Evolutionary conservation across 1,140 invertebrate genomes (phyloP).

Genomic region (Diprion similis): DNA sequence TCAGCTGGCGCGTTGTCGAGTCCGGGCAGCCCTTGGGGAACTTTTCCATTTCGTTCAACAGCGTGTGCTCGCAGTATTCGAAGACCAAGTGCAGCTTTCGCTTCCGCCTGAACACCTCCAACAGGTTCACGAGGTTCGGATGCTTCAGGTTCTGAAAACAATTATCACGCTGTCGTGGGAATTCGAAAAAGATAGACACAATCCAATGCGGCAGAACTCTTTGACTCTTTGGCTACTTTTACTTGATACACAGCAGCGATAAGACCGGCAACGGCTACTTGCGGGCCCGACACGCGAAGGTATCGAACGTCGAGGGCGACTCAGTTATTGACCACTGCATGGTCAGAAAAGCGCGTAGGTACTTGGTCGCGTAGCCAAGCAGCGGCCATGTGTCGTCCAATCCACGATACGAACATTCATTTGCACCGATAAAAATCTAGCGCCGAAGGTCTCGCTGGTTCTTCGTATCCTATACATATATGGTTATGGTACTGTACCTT

Average conservation of each 20-base stretch:
- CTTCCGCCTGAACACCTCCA: slow-evolving; percentile 98
- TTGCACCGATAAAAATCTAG: slow-evolving; percentile 11
- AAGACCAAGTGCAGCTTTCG: slow-evolving; percentile 97
- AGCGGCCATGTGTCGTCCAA: too few relatives aligned
- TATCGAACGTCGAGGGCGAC: slow-evolving; percentile 50
- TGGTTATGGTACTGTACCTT: slow-evolving; percentile 74
- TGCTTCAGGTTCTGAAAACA: slow-evolving; percentile 93
- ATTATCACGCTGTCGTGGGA: slow-evolving; percentile 16
- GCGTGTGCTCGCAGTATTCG: slow-evolving; percentile 97
- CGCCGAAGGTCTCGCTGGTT: not conserved
- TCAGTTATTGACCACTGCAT: slow-evolving; percentile 55
- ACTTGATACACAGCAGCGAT: not conserved
- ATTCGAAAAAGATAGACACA: not conserved
- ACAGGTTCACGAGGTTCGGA: slow-evolving; percentile 95
- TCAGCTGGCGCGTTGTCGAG: slow-evolving; percentile 87
- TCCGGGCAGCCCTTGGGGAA: slow-evolving; percentile 85
- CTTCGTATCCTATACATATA: too few relatives aligned
- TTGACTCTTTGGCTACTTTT: not conserved
- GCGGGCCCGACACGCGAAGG: slow-evolving; percentile 50
- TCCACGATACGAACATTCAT: too few relatives aligned
- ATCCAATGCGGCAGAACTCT: not conserved
- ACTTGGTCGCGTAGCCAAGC: not conserved
- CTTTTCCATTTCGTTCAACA: slow-evolving; percentile 95
- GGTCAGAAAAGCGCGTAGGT: slow-evolving; percentile 31
- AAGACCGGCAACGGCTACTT: not conserved